Evolutionary conservation across 2,888 invertebrate species (phyloP).

Genomic region (Sphaerophoria taeniata): DNA sequence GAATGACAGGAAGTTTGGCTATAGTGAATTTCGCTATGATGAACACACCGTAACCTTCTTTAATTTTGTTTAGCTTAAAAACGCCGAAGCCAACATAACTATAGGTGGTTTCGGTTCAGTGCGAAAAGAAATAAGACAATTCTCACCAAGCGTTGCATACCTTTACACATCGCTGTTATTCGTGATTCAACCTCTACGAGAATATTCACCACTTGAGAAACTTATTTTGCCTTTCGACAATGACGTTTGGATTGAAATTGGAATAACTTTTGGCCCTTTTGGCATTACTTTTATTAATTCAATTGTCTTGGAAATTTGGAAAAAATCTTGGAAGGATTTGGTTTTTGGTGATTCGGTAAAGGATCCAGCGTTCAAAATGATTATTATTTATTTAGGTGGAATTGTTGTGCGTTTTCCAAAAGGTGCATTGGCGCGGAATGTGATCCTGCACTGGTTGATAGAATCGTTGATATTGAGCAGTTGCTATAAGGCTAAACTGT

Average conservation of each 20-base stretch:
- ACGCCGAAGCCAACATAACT: constrained; percentile 49
- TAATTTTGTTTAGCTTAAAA: constrained; percentile 28
- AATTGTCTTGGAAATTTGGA: constrained; percentile 22
- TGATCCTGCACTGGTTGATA: constrained; percentile 54
- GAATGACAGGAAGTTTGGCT: constrained; percentile 78
- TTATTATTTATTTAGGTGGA: constrained; percentile 51
- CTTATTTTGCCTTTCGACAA: constrained; percentile 42
- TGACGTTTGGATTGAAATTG: constrained; percentile 49
- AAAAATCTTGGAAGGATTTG: constrained; percentile 18
- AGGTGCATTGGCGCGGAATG: constrained; percentile 31
- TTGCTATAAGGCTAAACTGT: constrained; percentile 57
- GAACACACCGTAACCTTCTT: neutral
- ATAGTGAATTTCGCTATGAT: constrained; percentile 75
- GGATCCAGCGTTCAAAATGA: constrained; percentile 56
- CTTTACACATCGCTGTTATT: constrained; percentile 49
- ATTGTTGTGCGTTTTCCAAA: constrained; percentile 43
- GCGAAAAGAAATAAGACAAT: constrained; percentile 37
- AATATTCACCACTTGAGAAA: constrained; percentile 53
- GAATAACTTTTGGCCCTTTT: constrained; percentile 42
- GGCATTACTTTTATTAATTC: constrained; percentile 38
- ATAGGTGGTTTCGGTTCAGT: constrained; percentile 54
- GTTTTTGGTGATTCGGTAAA: constrained; percentile 48
- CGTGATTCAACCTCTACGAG: constrained; percentile 48
- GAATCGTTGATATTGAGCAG: constrained; percentile 50
- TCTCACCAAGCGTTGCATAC: constrained; percentile 42